Conservation (phyloP, 2,113 vertebrate species). For the Balaeniceps rex region DNA sequence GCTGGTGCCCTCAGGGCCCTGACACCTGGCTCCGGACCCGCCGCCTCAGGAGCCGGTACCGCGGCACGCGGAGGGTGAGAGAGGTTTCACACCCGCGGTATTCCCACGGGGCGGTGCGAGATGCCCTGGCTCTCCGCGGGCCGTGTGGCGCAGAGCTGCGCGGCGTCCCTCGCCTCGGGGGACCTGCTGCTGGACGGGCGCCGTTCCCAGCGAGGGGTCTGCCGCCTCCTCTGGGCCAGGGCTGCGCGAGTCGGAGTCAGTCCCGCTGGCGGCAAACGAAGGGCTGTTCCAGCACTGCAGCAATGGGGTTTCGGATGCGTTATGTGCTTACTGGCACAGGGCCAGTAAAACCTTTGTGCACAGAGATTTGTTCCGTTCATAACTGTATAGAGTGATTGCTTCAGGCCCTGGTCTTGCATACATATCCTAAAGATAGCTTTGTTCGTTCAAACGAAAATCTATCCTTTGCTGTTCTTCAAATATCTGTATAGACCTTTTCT, state of each 20-base stretch:
- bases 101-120: rapidly evolving
- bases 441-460: background rate
- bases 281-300: background rate
- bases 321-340: rapidly evolving
- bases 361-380: rapidly evolving
- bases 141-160: no score
- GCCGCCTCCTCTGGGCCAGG: background rate
- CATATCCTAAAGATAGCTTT: rapidly evolving
- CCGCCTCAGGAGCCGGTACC: rapidly evolving
- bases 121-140: rapidly evolving
- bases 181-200: background rate
- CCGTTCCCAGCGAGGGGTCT: background rate
- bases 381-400: rapidly evolving
- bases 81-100: rapidly evolving
- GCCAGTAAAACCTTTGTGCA: rapidly evolving
- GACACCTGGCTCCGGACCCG: rapidly evolving
- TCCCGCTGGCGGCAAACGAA: rapidly evolving
- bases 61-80: rapidly evolving
- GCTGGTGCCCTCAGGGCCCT: rapidly evolving
- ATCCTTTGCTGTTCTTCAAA: rapidly evolving
- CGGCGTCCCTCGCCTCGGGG: no score
- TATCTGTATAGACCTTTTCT: background rate
- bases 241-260: rapidly evolving
- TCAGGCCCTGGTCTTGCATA: background rate
- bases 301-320: rapidly evolving